Evolutionary conservation across 2,797 vertebrate genomes (phyloP).

Genomic region (Melanotaenia nigrans): DNA sequence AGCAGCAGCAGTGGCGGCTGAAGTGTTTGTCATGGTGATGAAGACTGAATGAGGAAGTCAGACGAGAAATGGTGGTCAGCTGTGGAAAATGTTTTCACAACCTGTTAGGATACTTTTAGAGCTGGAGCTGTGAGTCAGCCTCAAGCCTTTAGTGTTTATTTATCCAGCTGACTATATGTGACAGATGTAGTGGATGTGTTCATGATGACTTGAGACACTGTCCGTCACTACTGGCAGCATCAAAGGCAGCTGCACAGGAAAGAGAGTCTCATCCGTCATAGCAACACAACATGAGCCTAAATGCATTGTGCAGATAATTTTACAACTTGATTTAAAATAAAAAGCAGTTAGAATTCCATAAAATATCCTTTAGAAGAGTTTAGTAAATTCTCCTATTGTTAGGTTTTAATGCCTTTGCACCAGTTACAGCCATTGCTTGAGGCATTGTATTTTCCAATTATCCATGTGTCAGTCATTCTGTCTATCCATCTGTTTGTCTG

Average conservation of each 20-base stretch:
- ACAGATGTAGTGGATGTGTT: not conserved
- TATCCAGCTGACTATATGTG: slow-evolving; percentile 7
- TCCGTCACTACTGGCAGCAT: slow-evolving; percentile 13
- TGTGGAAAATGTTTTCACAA: slow-evolving; percentile 8
- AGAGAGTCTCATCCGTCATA: not conserved
- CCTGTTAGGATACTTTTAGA: slow-evolving; percentile 1
- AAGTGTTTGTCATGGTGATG: slow-evolving; percentile 77
- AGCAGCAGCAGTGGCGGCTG: slow-evolving; percentile 65
- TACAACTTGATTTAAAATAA: not conserved
- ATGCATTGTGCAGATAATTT: not conserved
- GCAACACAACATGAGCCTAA: not conserved
- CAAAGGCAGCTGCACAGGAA: not conserved
- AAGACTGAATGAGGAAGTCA: slow-evolving; percentile 72
- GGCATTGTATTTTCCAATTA: not conserved
- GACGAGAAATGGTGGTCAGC: not conserved
- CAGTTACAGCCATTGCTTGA: not conserved
- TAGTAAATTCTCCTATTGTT: not conserved
- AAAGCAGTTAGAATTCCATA: not conserved
- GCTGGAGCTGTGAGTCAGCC: not conserved
- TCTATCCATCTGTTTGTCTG: not conserved
- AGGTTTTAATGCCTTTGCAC: not conserved
- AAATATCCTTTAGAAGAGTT: not conserved
- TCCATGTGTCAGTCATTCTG: not conserved
- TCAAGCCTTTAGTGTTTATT: not conserved
- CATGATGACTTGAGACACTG: slow-evolving; percentile 8